phyloP scores from a whole-genome alignment of 2,888 invertebrate species.

The Apamea crenata region DNA sequence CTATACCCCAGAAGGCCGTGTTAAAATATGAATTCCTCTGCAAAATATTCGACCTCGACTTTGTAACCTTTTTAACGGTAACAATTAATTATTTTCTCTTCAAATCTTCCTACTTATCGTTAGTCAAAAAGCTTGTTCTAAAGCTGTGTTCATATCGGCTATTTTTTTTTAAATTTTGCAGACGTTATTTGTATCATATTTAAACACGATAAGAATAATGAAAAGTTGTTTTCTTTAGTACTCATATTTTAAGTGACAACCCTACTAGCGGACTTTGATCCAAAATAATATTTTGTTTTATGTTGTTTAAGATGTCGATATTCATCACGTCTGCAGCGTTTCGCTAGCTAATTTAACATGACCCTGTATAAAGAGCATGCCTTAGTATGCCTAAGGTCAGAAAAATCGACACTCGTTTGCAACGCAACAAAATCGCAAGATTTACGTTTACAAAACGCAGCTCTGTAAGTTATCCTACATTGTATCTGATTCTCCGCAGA shows the following conservation, averaged over 20 bases:
- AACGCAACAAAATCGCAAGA: neutral
- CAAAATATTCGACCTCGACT: constrained; percentile 49
- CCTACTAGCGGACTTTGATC: too few relatives aligned
- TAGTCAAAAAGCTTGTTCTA: constrained; percentile 31
- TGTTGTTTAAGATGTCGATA: too few relatives aligned
- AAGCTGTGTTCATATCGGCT: neutral
- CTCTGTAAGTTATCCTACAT: neutral
- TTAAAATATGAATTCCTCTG: constrained; percentile 49
- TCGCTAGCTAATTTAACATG: too few relatives aligned
- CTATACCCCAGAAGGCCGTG: neutral
- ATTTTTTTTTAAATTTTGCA: neutral
- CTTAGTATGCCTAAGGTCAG: neutral
- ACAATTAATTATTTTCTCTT: constrained; percentile 59
- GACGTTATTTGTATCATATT: too few relatives aligned
- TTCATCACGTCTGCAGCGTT: too few relatives aligned
- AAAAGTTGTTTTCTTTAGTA: too few relatives aligned
- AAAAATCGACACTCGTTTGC: neutral
- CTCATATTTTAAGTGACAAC: too few relatives aligned
- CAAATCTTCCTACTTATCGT: constrained; percentile 44
- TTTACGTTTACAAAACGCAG: neutral
- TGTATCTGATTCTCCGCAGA: constrained; percentile 29
- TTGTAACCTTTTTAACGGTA: constrained; percentile 54
- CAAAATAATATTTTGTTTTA: too few relatives aligned
- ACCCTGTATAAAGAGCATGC: too few relatives aligned
- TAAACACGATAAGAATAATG: too few relatives aligned